Percentiles rank a stretch among this genome's conserved stretches.
Evolutionary conservation across 2,797 vertebrate genomes (phyloP).

Genomic region (Amblyraja radiata): DNA sequence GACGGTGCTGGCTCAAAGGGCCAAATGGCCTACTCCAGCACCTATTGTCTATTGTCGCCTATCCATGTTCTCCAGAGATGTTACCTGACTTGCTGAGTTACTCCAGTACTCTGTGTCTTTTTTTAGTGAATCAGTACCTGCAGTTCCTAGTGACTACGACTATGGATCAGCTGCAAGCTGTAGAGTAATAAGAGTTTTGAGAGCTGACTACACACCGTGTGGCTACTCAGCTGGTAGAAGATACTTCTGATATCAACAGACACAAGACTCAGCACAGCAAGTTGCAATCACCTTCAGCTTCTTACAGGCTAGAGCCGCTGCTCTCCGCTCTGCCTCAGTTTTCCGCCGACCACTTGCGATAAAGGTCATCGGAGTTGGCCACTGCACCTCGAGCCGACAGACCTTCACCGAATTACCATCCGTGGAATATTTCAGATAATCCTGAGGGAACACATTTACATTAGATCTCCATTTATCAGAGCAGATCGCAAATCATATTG

Average conservation of each 20-base stretch:
- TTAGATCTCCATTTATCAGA: neutral
- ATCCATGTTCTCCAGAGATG: too few species aligned
- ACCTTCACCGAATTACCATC: slow-evolving; percentile 71
- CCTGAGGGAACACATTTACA: slow-evolving; percentile 50
- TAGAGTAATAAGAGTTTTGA: neutral
- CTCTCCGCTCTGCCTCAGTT: slow-evolving; percentile 70
- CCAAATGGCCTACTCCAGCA: too few species aligned
- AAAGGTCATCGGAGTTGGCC: slow-evolving; percentile 85
- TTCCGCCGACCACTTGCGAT: slow-evolving; percentile 66
- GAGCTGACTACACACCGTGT: neutral
- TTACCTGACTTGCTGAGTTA: too few species aligned
- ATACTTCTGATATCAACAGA: neutral
- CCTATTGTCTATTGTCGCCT: too few species aligned
- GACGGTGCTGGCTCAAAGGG: too few species aligned
- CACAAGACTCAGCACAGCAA: neutral
- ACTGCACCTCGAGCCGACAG: slow-evolving; percentile 71
- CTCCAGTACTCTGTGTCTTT: too few species aligned
- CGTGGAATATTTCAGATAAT: slow-evolving; percentile 68
- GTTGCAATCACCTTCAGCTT: slow-evolving; percentile 71
- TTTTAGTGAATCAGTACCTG: too few species aligned
- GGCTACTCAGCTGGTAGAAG: neutral
- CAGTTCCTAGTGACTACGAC: too few species aligned
- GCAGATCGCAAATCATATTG: too few species aligned
- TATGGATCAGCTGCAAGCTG: neutral
- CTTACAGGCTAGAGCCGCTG: slow-evolving; percentile 81